Evolutionary conservation across 2,113 vertebrate genomes (phyloP).

Genomic region (Gymnocephalus cernua): DNA sequence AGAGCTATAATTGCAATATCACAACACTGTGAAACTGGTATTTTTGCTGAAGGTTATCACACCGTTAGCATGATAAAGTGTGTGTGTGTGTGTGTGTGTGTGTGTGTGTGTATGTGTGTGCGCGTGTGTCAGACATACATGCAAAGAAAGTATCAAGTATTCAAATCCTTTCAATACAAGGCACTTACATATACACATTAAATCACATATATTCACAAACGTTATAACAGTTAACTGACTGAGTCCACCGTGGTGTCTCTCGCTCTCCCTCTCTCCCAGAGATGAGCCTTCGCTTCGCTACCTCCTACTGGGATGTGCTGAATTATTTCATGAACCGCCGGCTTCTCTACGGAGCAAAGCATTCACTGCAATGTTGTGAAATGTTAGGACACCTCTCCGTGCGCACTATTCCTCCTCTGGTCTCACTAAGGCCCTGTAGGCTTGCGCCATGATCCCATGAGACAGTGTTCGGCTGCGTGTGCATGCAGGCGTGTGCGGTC

Average conservation of each 20-base stretch:
- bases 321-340: slow-evolving; percentile 65
- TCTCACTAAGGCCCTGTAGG: slow-evolving; percentile 22
- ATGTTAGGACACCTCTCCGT: slow-evolving; percentile 63
- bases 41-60: no score
- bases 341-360: slow-evolving; percentile 47
- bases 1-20: no score
- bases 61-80: no score
- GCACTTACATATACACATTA: slow-evolving; percentile 52
- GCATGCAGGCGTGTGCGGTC: slow-evolving; percentile 7
- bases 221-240: slow-evolving; percentile 65
- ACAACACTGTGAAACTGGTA: no score
- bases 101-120: slow-evolving; percentile 15
- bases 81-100: no score
- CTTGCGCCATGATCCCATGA: slow-evolving; percentile 54
- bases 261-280: neutral
- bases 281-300: slow-evolving; percentile 55
- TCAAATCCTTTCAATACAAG: slow-evolving; percentile 55
- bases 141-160: slow-evolving; percentile 66
- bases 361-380: slow-evolving; percentile 59
- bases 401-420: slow-evolving; percentile 21
- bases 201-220: slow-evolving; percentile 65
- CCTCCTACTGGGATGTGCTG: slow-evolving; percentile 47
- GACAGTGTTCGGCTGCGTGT: slow-evolving; percentile 46
- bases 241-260: slow-evolving; percentile 30
- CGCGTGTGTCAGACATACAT: slow-evolving; percentile 35